phyloP scores from a whole-genome alignment of 2,113 vertebrate genomes.

The Petromus typicus region DNA sequence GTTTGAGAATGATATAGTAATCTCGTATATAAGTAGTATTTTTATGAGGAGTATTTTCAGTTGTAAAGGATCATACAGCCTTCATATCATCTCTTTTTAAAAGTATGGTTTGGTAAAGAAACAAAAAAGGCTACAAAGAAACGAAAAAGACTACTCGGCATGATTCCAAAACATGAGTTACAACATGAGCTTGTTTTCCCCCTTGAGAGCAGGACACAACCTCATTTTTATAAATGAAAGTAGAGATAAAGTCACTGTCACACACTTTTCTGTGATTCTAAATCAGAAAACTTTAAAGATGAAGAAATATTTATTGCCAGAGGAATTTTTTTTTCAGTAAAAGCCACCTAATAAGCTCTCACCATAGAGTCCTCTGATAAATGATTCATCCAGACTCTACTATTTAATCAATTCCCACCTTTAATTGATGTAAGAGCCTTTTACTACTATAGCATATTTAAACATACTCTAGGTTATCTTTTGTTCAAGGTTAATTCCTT shows the following conservation, averaged over 20 bases:
- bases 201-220: not conserved
- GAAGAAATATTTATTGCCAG: slow-evolving; percentile 23
- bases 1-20: not conserved
- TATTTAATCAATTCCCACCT: slow-evolving; percentile 50
- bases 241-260: not conserved
- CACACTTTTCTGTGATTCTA: not conserved
- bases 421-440: slow-evolving; percentile 50
- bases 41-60: not conserved
- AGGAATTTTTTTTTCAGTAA: not conserved
- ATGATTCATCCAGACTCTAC: slow-evolving; percentile 42
- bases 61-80: not conserved
- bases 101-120: not conserved
- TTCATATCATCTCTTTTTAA: not conserved
- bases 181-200: not conserved
- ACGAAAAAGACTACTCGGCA: not conserved
- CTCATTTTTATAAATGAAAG: slow-evolving; percentile 50
- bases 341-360: not conserved
- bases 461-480: slow-evolving; percentile 13
- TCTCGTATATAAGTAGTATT: not conserved
- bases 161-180: slow-evolving; percentile 40
- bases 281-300: not conserved
- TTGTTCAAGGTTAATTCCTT: slow-evolving; percentile 49
- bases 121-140: not conserved
- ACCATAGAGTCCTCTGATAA: slow-evolving; percentile 3
- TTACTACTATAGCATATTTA: slow-evolving; percentile 43